Evolutionary conservation across 1,140 invertebrate species (phyloP), one percentile per base, ranked within the genome.

Genomic region (Aporrectodea caliginosa): DNA sequence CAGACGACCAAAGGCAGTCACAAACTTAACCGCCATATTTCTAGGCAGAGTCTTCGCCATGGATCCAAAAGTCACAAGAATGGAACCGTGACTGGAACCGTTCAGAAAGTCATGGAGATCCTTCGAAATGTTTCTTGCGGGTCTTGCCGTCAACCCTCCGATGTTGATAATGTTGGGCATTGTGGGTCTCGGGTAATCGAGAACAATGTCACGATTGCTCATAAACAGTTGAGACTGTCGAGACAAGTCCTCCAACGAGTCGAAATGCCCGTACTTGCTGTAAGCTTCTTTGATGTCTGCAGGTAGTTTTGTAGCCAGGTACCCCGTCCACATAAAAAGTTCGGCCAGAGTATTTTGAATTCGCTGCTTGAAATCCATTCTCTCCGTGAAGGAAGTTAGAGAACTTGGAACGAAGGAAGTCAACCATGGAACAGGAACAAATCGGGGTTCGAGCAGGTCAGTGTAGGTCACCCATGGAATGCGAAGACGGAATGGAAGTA

Each of bases 401-500:
- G 16, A 76, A 16, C 31, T 35, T 30, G 14, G 75, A 76, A 58
- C 34, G 43, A 76, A 43, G 75, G 75, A 76, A 0, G 75, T 31
- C 16, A 76, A 16, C 75, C 75, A 76, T n/a, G 75, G 75, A 34
- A 68, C 35, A 1, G 16, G 33, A 58, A 76, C 75, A 32, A 76
- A n/a, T 35, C 34, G 43, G 1, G 75, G 75, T 2, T 76, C n/a
- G 1, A 76, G 27, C 33, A 35, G 16, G 35, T 76, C 75, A 29
- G 33, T 76, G 75, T 76, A 76, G 43, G 75, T 76, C 29, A 76
- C 43, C 75, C 16, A 35, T 1, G 75, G 75, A 27, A 76, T 43
- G 1, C 75, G 32, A 1, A 70, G 34, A 16, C 69, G 35, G 43
- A 68, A 30, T n/a, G 77, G 77, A 22, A 78, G 6, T 27, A 78